These are phyloP conservation scores for Eupithecia vulgata DNA, from an alignment of 2,888 invertebrate genomes.

Conservation along the genomic window DNA sequence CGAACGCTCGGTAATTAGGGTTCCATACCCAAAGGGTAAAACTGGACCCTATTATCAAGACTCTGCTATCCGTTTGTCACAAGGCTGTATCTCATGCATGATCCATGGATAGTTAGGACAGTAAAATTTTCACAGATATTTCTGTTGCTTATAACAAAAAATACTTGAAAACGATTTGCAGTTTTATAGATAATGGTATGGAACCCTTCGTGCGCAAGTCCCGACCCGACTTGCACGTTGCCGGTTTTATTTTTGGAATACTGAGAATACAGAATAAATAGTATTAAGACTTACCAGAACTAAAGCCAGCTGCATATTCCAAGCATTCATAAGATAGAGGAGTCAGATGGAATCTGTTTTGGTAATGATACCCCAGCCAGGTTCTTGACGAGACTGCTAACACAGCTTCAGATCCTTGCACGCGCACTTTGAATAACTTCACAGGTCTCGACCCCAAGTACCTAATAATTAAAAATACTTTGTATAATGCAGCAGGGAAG, in stretches of 20 bases:
- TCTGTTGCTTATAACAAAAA: too few relatives aligned
- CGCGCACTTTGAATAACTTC: slow-evolving; percentile 96
- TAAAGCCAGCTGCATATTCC: slow-evolving; percentile 98
- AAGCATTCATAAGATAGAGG: slow-evolving; percentile 98
- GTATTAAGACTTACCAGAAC: slow-evolving; percentile 81
- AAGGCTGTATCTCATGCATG: too few relatives aligned
- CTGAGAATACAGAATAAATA: slow-evolving; percentile 19
- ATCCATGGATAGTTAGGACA: too few relatives aligned
- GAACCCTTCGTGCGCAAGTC: too few relatives aligned
- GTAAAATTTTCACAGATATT: too few relatives aligned
- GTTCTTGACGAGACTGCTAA: slow-evolving; percentile 98
- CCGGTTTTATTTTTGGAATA: too few relatives aligned
- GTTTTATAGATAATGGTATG: too few relatives aligned
- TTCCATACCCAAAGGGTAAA: too few relatives aligned
- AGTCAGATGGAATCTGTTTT: slow-evolving; percentile 97
- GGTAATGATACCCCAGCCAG: slow-evolving; percentile 99
- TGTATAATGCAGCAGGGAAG: neutral
- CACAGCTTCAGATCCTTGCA: slow-evolving; percentile 98
- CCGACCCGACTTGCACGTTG: too few relatives aligned
- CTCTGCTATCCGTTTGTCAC: too few relatives aligned
- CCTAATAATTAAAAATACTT: slow-evolving; percentile 51
- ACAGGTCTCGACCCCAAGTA: slow-evolving; percentile 98
- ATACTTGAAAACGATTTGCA: too few relatives aligned
- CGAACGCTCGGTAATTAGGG: slow-evolving; percentile 47
- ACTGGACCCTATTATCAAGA: too few relatives aligned